Evolutionary conservation across 2,888 invertebrate species (phyloP), one percentile per base, ranked within the genome.

Genomic region (Drosophila emarginata): DNA sequence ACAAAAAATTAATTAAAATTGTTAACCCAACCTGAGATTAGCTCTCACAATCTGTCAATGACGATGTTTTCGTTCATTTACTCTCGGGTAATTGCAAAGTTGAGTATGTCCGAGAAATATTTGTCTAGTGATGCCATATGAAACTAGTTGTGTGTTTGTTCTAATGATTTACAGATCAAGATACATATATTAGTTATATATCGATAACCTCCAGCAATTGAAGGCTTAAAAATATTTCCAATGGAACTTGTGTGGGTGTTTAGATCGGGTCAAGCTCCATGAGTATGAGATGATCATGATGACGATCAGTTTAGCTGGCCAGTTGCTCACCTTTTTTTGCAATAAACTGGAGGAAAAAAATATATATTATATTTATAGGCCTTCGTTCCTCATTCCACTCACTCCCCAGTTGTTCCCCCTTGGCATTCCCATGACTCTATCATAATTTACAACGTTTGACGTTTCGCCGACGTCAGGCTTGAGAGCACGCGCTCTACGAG

Each of bases 391-490:
- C n/a, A n/a, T n/a, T n/a, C n/a, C n/a, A n/a, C n/a, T 4, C 32
- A 32, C 32, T 32, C 37, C 53, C 56, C 5, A 4, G 26, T 26
- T 6, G 5, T 45, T 39, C 59, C 52, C 54, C 59, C 61, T 40
- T 64, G 66, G 61, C 66, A 51, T 59, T 72, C 60, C 58, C 61
- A 67, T 67, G 76, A 59, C 69, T 78, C 82, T 80, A 82, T 86
- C 76, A 85, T 86, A 85, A 85, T 88, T 85, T 83, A 80, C 86
- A 72, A 76, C 68, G 45, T 76, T 57, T 65, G 71, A 67, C 71
- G 72, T 51, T 58, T 37, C 40, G 51, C 58, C 70, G 39, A 61
- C 53, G 26, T 60, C 53, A 39, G 52, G 50, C 36, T 23, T 21
- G 52, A 36, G 52, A 21, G 52, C 39, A 54, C 40, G 59, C 50